These are phyloP conservation scores for Gymnocephalus cernua DNA, from an alignment of 2,113 vertebrate genomes.

Conservation along the genomic window DNA sequence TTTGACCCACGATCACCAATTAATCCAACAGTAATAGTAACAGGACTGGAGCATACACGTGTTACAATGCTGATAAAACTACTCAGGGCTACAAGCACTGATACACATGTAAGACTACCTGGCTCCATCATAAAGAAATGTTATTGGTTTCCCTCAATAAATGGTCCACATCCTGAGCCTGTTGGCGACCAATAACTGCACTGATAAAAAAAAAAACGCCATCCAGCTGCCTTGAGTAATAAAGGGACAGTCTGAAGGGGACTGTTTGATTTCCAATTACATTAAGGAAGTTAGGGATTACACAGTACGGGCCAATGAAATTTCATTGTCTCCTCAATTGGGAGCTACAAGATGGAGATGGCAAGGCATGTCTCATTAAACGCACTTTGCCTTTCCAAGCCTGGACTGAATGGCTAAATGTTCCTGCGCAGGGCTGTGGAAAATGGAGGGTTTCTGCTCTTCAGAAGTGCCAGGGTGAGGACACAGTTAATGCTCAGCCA, in stretches of 20 bases:
- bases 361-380: slow-evolving; percentile 74
- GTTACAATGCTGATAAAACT: slow-evolving; percentile 54
- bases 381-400: slow-evolving; percentile 51
- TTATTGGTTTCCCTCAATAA: slow-evolving; percentile 69
- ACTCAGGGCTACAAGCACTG: slow-evolving; percentile 26
- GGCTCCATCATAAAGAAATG: slow-evolving; percentile 57
- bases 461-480: slow-evolving; percentile 22
- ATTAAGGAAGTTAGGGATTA: slow-evolving; percentile 74
- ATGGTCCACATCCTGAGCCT: slow-evolving; percentile 52
- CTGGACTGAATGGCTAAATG: slow-evolving; percentile 31
- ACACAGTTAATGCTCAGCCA: slow-evolving; percentile 43
- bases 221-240: slow-evolving; percentile 64
- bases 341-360: slow-evolving; percentile 69
- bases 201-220: slow-evolving; percentile 20
- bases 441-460: slow-evolving; percentile 51
- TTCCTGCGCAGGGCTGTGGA: slow-evolving; percentile 29
- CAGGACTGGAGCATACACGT: slow-evolving; percentile 25
- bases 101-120: slow-evolving; percentile 39
- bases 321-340: slow-evolving; percentile 74
- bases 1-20: slow-evolving; percentile 17
- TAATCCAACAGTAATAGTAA: slow-evolving; percentile 22
- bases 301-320: slow-evolving; percentile 66
- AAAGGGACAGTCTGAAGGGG: slow-evolving; percentile 60
- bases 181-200: slow-evolving; percentile 63
- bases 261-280: slow-evolving; percentile 72